Evolutionary conservation across 2,888 invertebrate genomes (phyloP), one percentile per base, ranked within the genome.

Genomic region (Drosophila incognita): DNA sequence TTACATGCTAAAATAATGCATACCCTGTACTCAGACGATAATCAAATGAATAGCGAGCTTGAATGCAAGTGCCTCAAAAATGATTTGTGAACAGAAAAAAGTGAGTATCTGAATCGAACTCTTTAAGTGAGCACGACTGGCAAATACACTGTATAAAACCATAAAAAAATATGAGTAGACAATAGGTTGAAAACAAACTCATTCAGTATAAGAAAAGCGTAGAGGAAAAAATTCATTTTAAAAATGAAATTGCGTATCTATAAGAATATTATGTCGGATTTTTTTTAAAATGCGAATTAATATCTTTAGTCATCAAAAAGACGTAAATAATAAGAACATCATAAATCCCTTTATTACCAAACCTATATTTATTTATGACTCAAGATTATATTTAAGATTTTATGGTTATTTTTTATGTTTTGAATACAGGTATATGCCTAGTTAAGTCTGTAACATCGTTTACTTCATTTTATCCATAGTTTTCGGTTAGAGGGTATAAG

Each of bases 1-100:
- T 58, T 60, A 46, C 56, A 31, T 33, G 38, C 56, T 68, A 65
- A 74, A 54, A 69, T 69, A 74, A 80, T 52, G 42, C 7, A 24
- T 46, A 8, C 46, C 24, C 46, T 46, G n/a, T n/a, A 40, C 10
- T n/a, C 18, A n/a, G 7, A 18, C 58, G 13, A 35, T 29, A 31
- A 38, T 13, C 48, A 21, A 29, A 13, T n/a, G 3, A 40, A 10
- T 10, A 10, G n/a, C 10, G 40, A n/a, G 40, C 40, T 40, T n/a
- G 4, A 1, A n/a, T 4, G 40, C n/a, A 40, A 40, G 4, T 40
- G n/a, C n/a, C 4, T 40, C n/a, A n/a, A 46, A 13, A 7, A 13
- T 13, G 7, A 21, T 7, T 4, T 13, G 21, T 13, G 46, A 4
- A 7, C 13, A 4, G 13, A 35, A 13, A 21, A 42, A 46, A 21